Evolutionary conservation across 2,113 vertebrate genomes (phyloP), one percentile per base, ranked within the genome.

Genomic region (Dinomys branickii): DNA sequence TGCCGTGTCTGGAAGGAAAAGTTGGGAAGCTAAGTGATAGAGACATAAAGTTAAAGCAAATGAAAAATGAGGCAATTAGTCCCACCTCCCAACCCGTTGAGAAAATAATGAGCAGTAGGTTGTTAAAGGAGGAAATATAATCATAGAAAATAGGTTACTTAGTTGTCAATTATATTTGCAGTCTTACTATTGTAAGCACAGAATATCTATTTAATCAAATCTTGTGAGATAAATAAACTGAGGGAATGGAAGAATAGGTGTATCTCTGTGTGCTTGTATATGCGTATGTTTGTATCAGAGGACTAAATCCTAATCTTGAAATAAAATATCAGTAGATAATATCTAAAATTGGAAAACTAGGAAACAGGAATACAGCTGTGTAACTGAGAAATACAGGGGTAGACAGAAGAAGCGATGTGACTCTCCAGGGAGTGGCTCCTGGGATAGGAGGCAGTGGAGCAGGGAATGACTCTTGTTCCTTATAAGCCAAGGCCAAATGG

Each of bases 161-260:
- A 44, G 30, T 4, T 85, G 90, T 82, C 90, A 67, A 63, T 85
- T 90, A 82, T 71, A 81, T 94, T 85, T 93, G 63, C 63, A 93
- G 56, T 50, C 35, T 35, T 65, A 54, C 7, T 65, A 35, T 47
- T 84, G 22, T 73, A 92, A 85, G 85, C 30, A 73, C 9, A n/a
- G n/a, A 69, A 88, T 61, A 52, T 85, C 69, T 87, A 61, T 93
- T 96, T 90, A 90, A 88, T 88, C 85, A 85, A 88, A 91, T 88
- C 33, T 90, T 63, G 38, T 77, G 2, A 38, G 85, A 77, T 44
- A 71, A 94, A 58, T 65, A 77, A n/a, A 82, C 26, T 85, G 35
- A 52, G 63, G 59, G 38, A 87, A 56, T 35, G 50, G 44, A 80
- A 24, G 30, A 61, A 10, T 56, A 59, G 22, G 35, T n/a, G 58